Evolutionary conservation across 92 coral and sea anemone species (phyloP).

Genomic region (Meandrina meandrites): DNA sequence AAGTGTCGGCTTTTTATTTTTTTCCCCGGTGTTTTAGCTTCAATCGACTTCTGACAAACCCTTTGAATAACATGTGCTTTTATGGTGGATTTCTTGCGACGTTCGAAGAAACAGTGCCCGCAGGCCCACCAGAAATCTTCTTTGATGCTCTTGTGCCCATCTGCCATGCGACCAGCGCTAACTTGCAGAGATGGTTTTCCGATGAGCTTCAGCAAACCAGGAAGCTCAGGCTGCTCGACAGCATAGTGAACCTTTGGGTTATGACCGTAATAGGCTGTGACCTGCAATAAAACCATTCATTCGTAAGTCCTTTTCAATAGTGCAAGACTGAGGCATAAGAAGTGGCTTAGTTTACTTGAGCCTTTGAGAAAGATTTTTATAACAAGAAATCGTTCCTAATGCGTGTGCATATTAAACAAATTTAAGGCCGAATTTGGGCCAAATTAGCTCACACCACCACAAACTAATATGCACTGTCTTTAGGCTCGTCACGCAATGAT

Average conservation of each 20-base stretch:
- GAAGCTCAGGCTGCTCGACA: conserved; percentile 33
- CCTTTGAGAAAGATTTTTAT: too few relatives aligned
- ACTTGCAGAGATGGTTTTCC: background rate
- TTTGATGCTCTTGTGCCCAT: conserved; percentile 37
- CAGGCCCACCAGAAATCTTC: conserved; percentile 69
- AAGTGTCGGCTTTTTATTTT: conserved; percentile 1
- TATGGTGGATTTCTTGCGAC: conserved; percentile 65
- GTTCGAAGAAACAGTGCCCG: conserved; percentile 58
- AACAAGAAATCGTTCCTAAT: too few relatives aligned
- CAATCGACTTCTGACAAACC: conserved; percentile 54
- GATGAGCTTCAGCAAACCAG: conserved; percentile 37
- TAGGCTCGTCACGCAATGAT: too few relatives aligned
- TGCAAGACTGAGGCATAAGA: background rate
- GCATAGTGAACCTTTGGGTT: conserved; percentile 19
- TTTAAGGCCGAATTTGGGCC: too few relatives aligned
- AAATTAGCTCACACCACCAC: too few relatives aligned
- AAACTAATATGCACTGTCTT: too few relatives aligned
- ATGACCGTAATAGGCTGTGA: conserved; percentile 26
- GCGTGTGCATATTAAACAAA: too few relatives aligned
- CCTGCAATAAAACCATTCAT: conserved; percentile 4
- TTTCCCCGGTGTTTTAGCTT: background rate
- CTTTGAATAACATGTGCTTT: conserved; percentile 55
- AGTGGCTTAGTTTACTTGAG: too few relatives aligned
- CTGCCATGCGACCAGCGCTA: background rate
- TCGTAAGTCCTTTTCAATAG: background rate